A percentile compares a stretch with the other conserved stretches of the same genome.
Evolutionary conservation across 2,113 vertebrate species (phyloP).

Genomic region (Macrotis lagotis): DNA sequence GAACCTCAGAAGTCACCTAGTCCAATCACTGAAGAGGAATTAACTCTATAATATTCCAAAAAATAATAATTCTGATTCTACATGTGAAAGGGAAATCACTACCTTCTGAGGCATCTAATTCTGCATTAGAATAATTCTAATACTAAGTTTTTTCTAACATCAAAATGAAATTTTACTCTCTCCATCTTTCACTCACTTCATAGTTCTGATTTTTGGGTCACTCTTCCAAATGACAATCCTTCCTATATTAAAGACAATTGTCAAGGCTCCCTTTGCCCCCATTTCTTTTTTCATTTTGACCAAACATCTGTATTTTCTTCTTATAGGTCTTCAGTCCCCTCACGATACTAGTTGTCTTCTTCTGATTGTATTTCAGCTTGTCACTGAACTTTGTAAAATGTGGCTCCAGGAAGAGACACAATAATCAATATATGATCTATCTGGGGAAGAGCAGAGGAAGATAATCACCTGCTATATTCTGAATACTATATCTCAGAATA

Average conservation of each 20-base stretch:
- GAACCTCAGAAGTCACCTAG: neutral
- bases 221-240: neutral
- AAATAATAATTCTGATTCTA: neutral
- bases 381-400: neutral
- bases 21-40: neutral
- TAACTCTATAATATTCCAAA: neutral
- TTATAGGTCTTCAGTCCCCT: neutral
- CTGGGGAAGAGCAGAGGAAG: neutral
- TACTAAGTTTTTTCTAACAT: neutral
- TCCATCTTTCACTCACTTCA: neutral
- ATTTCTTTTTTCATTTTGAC: neutral
- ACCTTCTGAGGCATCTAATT: neutral
- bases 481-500: neutral
- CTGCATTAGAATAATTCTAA: neutral
- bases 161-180: neutral
- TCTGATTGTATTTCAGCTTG: neutral
- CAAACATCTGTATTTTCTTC: neutral
- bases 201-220: neutral
- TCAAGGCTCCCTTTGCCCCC: neutral
- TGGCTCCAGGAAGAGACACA: neutral
- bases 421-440: neutral
- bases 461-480: neutral
- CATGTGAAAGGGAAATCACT: neutral
- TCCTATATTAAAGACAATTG: neutral
- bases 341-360: neutral